Percentiles rank a stretch among this genome's conserved stretches.
phyloP scores from a whole-genome alignment of 2,797 vertebrate species.

The Fratercula arctica region DNA sequence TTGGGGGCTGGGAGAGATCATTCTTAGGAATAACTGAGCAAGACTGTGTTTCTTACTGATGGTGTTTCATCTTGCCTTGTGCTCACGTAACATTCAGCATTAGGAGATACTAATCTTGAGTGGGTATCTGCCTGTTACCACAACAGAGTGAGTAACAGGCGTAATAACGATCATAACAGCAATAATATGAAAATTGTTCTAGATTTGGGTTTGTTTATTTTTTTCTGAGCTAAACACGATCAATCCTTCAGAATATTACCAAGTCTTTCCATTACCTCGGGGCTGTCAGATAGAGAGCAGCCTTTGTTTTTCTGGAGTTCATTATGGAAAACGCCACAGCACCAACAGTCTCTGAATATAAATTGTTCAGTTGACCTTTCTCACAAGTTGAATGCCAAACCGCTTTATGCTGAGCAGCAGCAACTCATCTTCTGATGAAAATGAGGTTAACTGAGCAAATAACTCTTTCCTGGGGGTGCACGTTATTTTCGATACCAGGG shows the following conservation, averaged over 20 bases:
- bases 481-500: background rate
- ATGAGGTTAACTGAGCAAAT: background rate
- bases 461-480: background rate
- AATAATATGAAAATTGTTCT: background rate
- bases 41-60: background rate
- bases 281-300: background rate
- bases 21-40: background rate
- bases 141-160: background rate
- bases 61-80: background rate
- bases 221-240: background rate
- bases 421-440: background rate
- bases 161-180: background rate
- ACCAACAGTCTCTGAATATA: background rate
- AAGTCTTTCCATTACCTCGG: background rate
- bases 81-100: background rate
- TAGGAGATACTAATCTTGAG: background rate
- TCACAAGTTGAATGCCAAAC: background rate
- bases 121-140: background rate
- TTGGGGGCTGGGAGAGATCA: background rate
- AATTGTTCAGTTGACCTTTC: constrained; percentile 37
- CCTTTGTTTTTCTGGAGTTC: background rate
- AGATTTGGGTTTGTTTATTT: background rate
- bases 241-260: background rate
- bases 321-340: background rate
- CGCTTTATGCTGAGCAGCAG: background rate